Evolutionary conservation across 2,888 invertebrate genomes (phyloP).

Genomic region (Pseudoips prasinana): DNA sequence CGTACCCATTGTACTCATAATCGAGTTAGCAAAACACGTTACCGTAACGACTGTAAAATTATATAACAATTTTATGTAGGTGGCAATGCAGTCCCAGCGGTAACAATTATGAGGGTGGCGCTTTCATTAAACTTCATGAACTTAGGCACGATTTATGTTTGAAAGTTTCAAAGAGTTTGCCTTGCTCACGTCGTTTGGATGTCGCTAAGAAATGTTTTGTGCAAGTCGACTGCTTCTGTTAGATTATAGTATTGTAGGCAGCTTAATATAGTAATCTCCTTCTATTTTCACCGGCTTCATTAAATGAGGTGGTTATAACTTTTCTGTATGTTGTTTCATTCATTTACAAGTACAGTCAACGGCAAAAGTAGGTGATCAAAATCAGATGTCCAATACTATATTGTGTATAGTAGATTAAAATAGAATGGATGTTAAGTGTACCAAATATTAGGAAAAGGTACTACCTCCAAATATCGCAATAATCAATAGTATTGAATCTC

Average conservation of each 20-base stretch:
- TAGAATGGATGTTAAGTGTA: no score
- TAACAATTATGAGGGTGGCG: conserved; percentile 42
- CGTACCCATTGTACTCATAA: conserved; percentile 3
- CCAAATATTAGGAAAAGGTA: no score
- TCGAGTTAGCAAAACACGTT: conserved; percentile 20
- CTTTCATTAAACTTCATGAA: conserved; percentile 49
- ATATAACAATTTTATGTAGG: conserved; percentile 33
- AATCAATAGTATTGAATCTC: no score
- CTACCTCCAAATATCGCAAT: no score
- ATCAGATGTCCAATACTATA: no score
- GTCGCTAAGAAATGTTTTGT: conserved; percentile 27
- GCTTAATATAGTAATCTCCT: no score
- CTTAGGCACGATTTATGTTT: conserved; percentile 44
- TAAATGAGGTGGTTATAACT: no score
- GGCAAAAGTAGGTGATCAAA: no score
- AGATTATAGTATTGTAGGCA: conserved; percentile 13
- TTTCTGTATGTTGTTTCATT: no score
- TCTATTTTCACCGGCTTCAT: no score
- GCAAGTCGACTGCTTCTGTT: conserved; percentile 14
- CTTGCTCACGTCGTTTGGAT: conserved; percentile 22
- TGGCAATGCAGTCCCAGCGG: conserved; percentile 33
- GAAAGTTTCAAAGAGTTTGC: conserved; percentile 35
- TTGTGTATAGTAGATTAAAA: no score
- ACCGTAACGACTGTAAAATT: conserved; percentile 26
- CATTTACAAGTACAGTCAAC: no score